Base-by-base conservation (phyloP, 1,140 invertebrate species). In the Neodiprion fabricii region DNA sequence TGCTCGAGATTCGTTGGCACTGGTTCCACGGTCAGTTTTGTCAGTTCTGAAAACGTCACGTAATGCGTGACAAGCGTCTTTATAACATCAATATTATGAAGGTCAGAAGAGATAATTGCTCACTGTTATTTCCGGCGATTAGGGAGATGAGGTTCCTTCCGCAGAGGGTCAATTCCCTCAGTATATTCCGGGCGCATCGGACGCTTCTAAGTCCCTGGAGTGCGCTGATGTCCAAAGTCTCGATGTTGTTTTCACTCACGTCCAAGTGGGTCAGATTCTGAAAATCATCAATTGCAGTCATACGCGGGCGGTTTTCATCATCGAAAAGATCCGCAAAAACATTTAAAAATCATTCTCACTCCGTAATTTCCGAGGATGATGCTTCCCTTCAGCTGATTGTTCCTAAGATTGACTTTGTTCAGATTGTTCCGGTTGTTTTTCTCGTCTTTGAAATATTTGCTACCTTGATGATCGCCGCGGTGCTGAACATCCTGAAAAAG, bases 341-440 rank as follows among this genome's bases (percentile, higher is more conserved):
- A 40, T 49, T 12, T 23, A 48, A 28, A 50, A 74, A 69, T 49
- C 66, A 71, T 77, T 90, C 89, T 92, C 91, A 95, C 94, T 80
- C 93, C 94, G 85, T 95, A 96, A 85, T 95, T 95, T 75, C 94
- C 94, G 48, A 96, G 90, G 77, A 96, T 93, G 72, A 96, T 95
- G 85, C 93, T 94, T 77, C 94, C 94, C 85, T 95, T 94, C 8
- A 96, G 85, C 77, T 92, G 91, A 85, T 95, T 95, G 76, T 93
- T 92, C 73, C 93, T 89, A 66, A 95, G 87, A 85, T 94, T 95
- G 7, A 95, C 91, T 79, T 91, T 93, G 40, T 92, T 92, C 1
- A 95, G 86, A 70, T 91, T 90, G 50, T 89, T 84, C 69, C 84
- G 80, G 83, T 85, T 84, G 72, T 79, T 83, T 80, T 87, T 84